A percentile compares a stretch with the other conserved stretches of the same genome.
Conservation (phyloP, 92 coral and sea anemone genomes). For the Actinernus sp. region DNA sequence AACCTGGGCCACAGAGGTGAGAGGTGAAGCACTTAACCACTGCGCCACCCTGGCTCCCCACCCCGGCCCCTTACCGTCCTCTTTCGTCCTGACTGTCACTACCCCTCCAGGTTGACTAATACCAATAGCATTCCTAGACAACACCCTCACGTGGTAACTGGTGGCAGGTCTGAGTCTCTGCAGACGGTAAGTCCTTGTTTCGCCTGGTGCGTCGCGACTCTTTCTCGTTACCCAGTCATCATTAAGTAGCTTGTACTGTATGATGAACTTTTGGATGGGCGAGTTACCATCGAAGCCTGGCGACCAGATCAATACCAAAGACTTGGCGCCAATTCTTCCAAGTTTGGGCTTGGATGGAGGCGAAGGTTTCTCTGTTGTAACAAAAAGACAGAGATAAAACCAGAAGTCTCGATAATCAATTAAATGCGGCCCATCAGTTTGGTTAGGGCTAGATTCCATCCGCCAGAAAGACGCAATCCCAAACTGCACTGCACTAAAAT, state of each 20-base stretch:
- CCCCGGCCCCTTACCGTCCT: constrained; percentile 92
- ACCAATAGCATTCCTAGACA: constrained; percentile 80
- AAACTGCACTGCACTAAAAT: too few relatives aligned
- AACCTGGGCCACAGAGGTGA: too few relatives aligned
- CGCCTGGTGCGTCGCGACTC: constrained; percentile 21
- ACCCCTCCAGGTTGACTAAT: constrained; percentile 66
- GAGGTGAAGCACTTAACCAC: too few relatives aligned
- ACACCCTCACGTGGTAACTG: constrained; percentile 72
- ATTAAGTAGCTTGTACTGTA: constrained; percentile 65
- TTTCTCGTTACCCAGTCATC: constrained; percentile 29
- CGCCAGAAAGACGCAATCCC: too few relatives aligned
- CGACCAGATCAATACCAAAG: constrained; percentile 74
- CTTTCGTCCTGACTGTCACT: constrained; percentile 40
- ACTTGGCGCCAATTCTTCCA: constrained; percentile 49
- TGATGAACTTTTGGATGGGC: constrained; percentile 52
- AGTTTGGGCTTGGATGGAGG: constrained; percentile 70
- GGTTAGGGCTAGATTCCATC: too few relatives aligned
- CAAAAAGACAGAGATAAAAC: not conserved
- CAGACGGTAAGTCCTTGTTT: constrained; percentile 38
- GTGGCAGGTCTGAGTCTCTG: constrained; percentile 80
- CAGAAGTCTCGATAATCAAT: too few relatives aligned
- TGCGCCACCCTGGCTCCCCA: too few relatives aligned
- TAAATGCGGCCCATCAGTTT: too few relatives aligned
- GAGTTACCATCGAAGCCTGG: constrained; percentile 83
- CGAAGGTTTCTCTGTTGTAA: constrained; percentile 74